Evolutionary conservation across 2,888 invertebrate species (phyloP).

Genomic region (Nasonovia ribisnigri): DNA sequence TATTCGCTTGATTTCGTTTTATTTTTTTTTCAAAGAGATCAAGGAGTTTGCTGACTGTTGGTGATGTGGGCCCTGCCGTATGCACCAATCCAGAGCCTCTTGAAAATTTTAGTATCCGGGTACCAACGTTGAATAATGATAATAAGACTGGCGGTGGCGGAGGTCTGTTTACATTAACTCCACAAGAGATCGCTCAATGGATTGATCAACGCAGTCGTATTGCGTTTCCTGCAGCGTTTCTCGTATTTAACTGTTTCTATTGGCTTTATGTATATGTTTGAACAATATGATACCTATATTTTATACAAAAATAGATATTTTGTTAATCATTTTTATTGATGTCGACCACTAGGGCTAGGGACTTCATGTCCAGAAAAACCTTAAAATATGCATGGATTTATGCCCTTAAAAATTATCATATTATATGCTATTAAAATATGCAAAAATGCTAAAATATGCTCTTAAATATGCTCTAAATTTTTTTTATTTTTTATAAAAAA

Average conservation of each 20-base stretch:
- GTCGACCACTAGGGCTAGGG: no score
- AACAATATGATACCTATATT: not conserved
- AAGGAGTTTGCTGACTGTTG: conserved; percentile 47
- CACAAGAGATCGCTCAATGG: conserved; percentile 90
- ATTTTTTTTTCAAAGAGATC: conserved; percentile 49
- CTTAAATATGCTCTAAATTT: no score
- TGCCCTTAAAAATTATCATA: no score
- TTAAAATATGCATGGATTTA: no score
- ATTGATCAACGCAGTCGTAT: conserved; percentile 85
- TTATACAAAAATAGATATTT: not conserved
- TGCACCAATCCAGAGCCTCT: conserved; percentile 63
- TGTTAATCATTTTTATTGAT: not conserved
- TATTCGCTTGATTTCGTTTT: not conserved
- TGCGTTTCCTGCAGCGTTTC: conserved; percentile 82
- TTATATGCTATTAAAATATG: no score
- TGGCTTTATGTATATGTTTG: conserved; percentile 79
- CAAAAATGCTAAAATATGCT: no score
- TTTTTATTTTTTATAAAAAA: no score
- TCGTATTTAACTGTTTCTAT: conserved; percentile 84
- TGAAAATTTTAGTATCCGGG: conserved; percentile 48
- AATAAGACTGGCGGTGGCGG: conserved; percentile 69
- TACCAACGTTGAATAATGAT: conserved; percentile 44
- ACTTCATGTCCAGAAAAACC: no score
- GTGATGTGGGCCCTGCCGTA: conserved; percentile 35
- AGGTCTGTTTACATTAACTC: conserved; percentile 85